phyloP scores from a whole-genome alignment of 37 sponge, comb jelly and placozoan genomes.

The Bolinopsis microptera region DNA sequence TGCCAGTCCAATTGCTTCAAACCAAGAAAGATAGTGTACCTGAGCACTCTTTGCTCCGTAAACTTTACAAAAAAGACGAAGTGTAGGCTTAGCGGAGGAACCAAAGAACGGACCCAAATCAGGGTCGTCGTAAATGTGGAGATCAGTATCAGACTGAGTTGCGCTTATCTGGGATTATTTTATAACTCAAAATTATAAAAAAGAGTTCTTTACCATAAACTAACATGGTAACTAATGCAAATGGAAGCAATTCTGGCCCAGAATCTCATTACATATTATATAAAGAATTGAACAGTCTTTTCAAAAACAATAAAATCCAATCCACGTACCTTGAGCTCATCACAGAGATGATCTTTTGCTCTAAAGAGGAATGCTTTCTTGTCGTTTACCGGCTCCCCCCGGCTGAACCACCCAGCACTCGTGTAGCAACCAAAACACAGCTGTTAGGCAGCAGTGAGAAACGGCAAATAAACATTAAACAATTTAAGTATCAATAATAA shows the following conservation, averaged over 20 bases:
- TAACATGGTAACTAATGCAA: no score
- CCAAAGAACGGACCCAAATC: conserved; percentile 61
- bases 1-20: no score
- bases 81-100: background rate
- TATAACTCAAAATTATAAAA: no score
- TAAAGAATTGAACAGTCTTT: background rate
- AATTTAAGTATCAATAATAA: no score
- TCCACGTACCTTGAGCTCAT: conserved; percentile 32
- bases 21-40: no score
- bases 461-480: no score
- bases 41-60: conserved; percentile 24
- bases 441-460: background rate
- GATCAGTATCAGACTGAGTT: conserved; percentile 1
- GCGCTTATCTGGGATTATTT: background rate
- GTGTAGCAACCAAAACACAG: conserved; percentile 52
- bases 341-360: conserved; percentile 19
- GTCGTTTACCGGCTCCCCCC: conserved; percentile 45
- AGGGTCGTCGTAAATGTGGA: conserved; percentile 59
- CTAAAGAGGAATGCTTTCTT: conserved; percentile 20
- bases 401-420: conserved; percentile 53
- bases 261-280: no score
- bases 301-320: background rate
- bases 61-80: conserved; percentile 46
- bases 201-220: no score
- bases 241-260: no score